Conservation (phyloP, 2,797 vertebrate genomes). For the Acanthopagrus latus region DNA sequence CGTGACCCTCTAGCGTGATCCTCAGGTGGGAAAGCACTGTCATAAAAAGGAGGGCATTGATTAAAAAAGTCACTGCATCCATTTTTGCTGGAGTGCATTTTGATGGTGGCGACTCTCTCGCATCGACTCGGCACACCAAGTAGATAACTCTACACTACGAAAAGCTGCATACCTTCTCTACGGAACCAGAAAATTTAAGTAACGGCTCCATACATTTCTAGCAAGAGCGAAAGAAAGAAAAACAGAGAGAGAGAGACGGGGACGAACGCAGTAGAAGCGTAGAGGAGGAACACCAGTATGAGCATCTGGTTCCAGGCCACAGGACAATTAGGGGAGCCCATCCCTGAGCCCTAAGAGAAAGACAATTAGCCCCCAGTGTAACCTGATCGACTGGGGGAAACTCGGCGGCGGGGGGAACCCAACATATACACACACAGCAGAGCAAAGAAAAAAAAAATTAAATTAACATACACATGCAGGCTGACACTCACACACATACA, state of each 20-base stretch:
- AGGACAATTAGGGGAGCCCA: slow-evolving; percentile 81
- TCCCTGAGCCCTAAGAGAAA: slow-evolving; percentile 80
- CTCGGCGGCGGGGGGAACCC: slow-evolving; percentile 59
- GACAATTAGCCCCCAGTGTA: slow-evolving; percentile 83
- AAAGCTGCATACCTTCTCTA: not conserved
- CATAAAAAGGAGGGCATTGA: not conserved
- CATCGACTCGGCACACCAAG: not conserved
- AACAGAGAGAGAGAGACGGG: slow-evolving; percentile 16
- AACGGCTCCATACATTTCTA: not conserved
- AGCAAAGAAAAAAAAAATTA: slow-evolving; percentile 8
- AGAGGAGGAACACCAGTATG: slow-evolving; percentile 46
- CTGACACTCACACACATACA: slow-evolving; percentile 45
- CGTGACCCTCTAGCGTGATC: not conserved
- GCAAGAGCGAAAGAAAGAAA: slow-evolving; percentile 26
- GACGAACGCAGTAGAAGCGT: slow-evolving; percentile 36
- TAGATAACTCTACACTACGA: not conserved
- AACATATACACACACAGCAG: slow-evolving; percentile 43
- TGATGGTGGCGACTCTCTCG: not conserved
- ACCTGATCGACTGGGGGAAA: slow-evolving; percentile 81
- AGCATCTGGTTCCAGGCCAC: slow-evolving; percentile 83
- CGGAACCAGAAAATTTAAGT: not conserved
- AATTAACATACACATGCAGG: slow-evolving; percentile 41
- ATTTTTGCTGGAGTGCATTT: not conserved
- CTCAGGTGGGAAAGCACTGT: not conserved
- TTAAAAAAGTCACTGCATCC: not conserved